Evolutionary conservation across 92 coral and sea anemone species (phyloP), one percentile per base, ranked within the genome.

Genomic region (Bergia puertoricense): DNA sequence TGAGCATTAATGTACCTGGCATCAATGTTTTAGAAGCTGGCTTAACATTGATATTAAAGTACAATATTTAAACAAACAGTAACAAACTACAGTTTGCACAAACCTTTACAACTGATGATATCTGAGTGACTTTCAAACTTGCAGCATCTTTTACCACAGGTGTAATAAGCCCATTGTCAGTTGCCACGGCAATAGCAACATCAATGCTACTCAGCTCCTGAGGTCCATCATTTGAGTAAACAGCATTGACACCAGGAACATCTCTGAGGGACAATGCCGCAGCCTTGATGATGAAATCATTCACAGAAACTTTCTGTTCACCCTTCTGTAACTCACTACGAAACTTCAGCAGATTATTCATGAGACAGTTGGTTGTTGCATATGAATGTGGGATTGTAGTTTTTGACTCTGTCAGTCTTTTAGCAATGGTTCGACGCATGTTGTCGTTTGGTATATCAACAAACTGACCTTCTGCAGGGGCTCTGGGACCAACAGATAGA

Each of bases 211-310:
- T 79, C 38, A 92, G 87, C 9, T 81, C 77, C 50, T 90, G 89
- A 54, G 95, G 93, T 14, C 93, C 92, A 23, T 83, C 79, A 22
- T 92, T 93, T 13, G 93, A 85, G 93, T 95, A 97, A 72, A 87
- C 82, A 22, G 98, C 92, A 82, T 92, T 97, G 90, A 97, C 93
- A 68, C 90, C 91, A 41, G 98, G 97, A 9, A 95, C 93, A 75
- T 86, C 94, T 76, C 88, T 79, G 73, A 97, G 91, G 37, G 94
- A 85, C 42, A 93, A 23, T 15, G 96, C 97, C 0, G 97, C 96
- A 20, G 98, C 95, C 81, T 95, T 97, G 43, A 97, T 95, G 48
- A 97, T 90, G 72, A 97, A 92, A 90, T 97, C 99, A 75, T 97
- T 94, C 44, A 94, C 91, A 66, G 99, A 94, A 14, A 95, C 96